Conservation (phyloP, 2,797 vertebrate genomes). For the Neosalanx taihuensis region DNA sequence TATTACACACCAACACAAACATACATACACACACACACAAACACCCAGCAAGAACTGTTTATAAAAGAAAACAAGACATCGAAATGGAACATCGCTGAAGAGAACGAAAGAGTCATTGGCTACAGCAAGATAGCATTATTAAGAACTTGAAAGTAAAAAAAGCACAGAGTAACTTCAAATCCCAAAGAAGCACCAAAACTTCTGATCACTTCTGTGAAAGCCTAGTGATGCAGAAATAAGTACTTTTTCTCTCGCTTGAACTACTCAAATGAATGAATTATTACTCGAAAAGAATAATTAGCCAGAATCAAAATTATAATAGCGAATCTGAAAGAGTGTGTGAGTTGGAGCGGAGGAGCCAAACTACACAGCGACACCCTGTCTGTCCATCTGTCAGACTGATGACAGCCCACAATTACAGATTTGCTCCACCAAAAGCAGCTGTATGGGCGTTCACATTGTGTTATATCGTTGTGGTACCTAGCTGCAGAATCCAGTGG, state of each 20-base stretch:
- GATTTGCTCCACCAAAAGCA: too few species aligned
- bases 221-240: neutral
- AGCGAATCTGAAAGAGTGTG: neutral
- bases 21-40: neutral
- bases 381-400: neutral
- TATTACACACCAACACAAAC: constrained; percentile 24
- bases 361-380: neutral
- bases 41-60: neutral
- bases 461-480: too few species aligned
- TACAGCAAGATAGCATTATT: neutral
- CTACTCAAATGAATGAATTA: too few species aligned
- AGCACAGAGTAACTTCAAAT: neutral
- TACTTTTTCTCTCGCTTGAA: neutral
- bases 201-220: neutral
- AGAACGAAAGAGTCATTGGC: neutral
- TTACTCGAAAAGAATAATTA: neutral
- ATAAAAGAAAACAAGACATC: neutral
- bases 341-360: neutral
- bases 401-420: too few species aligned
- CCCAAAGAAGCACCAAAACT: neutral
- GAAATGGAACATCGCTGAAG: neutral
- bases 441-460: too few species aligned
- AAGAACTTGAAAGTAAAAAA: neutral
- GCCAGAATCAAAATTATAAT: neutral
- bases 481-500: too few species aligned